A percentile compares a stretch with the other conserved stretches of the same genome.
phyloP scores from a whole-genome alignment of 2,797 vertebrate genomes.

The Nyctibius grandis region DNA sequence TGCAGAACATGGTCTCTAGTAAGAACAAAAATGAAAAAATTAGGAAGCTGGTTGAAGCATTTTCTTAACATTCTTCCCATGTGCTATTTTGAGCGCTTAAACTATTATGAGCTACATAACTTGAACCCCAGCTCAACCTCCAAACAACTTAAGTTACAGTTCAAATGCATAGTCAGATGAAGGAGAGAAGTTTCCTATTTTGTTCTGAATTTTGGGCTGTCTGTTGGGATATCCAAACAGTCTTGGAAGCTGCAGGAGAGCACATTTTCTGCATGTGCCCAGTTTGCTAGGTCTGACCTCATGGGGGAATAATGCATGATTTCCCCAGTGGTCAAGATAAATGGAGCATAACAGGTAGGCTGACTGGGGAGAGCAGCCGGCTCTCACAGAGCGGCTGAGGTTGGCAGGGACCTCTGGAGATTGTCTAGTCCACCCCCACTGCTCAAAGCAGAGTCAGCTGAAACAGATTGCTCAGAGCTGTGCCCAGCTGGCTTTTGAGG shows the following conservation, averaged over 20 bases:
- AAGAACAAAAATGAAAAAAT: not conserved
- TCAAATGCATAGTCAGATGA: not conserved
- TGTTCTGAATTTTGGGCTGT: not conserved
- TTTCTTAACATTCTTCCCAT: not conserved
- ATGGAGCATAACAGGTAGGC: not conserved
- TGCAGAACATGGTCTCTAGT: not conserved
- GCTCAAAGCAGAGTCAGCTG: not conserved
- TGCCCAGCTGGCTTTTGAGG: not conserved
- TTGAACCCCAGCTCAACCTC: not conserved
- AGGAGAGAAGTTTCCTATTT: not conserved
- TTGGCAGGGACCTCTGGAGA: not conserved
- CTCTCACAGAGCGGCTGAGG: not conserved
- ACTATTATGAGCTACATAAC: not conserved
- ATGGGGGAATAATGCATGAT: not conserved
- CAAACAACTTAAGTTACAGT: not conserved
- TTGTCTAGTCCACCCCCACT: not conserved
- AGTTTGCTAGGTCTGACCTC: not conserved
- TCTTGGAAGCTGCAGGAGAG: not conserved
- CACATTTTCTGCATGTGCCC: not conserved
- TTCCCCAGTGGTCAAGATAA: not conserved
- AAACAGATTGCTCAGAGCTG: not conserved
- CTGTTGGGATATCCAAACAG: not conserved
- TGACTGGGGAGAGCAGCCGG: not conserved
- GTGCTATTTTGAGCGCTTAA: not conserved
- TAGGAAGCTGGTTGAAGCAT: not conserved